These are phyloP conservation scores for Cheilinus undulatus DNA, from an alignment of 2,113 vertebrate species.

Conservation along the genomic window DNA sequence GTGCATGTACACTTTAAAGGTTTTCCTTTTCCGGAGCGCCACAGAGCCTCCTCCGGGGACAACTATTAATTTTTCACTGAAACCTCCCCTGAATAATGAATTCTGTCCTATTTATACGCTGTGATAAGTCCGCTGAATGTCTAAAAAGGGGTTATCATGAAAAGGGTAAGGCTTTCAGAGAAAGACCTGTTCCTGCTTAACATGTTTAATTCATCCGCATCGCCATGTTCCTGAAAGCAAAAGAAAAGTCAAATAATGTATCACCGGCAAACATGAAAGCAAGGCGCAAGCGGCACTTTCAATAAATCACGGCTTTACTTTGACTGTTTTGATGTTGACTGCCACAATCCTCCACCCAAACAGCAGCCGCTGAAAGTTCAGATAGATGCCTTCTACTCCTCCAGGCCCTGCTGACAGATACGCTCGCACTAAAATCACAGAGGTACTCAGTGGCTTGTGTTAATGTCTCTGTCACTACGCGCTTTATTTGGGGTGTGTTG, in stretches of 20 bases:
- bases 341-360: conserved; percentile 70
- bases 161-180: conserved; percentile 78
- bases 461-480: conserved; percentile 74
- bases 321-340: conserved; percentile 76
- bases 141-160: conserved; percentile 79
- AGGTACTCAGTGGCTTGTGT: conserved; percentile 72
- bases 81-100: conserved; percentile 83
- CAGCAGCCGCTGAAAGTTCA: conserved; percentile 65
- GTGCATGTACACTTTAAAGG: conserved; percentile 78
- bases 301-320: conserved; percentile 76
- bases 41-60: conserved; percentile 75
- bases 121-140: conserved; percentile 80
- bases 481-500: conserved; percentile 68
- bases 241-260: conserved; percentile 70
- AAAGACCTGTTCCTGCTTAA: conserved; percentile 75
- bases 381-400: conserved; percentile 67
- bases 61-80: conserved; percentile 81
- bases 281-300: conserved; percentile 64
- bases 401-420: conserved; percentile 61
- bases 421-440: conserved; percentile 64
- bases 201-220: conserved; percentile 79
- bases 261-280: conserved; percentile 72
- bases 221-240: conserved; percentile 67
- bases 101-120: conserved; percentile 80
- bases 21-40: conserved; percentile 72